A percentile compares a stretch with the other conserved stretches of the same genome.
Evolutionary conservation across 2,888 invertebrate genomes (phyloP).

Genomic region (Diplolepis rosae): DNA sequence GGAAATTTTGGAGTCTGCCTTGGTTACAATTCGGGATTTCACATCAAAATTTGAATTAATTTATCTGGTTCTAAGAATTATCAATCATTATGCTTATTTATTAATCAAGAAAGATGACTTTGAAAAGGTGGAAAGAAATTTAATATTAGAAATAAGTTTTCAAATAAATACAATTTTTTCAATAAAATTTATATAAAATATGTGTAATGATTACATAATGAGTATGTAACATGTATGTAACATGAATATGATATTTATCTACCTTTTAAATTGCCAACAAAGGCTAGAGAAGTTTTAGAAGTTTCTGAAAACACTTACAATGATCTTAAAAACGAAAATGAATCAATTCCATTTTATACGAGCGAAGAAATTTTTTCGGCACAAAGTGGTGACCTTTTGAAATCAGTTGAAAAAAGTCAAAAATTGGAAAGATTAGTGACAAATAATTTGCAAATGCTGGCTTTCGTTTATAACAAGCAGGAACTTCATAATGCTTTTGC

Average conservation of each 20-base stretch:
- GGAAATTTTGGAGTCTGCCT: constrained; percentile 38
- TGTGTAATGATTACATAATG: neutral
- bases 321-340: constrained; percentile 68
- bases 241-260: neutral
- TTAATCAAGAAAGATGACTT: constrained; percentile 76
- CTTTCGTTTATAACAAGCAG: constrained; percentile 77
- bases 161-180: too few species aligned
- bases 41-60: constrained; percentile 43
- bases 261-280: constrained; percentile 33
- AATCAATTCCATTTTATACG: constrained; percentile 71
- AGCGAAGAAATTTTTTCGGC: constrained; percentile 77
- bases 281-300: constrained; percentile 75
- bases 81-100: constrained; percentile 78
- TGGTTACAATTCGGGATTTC: constrained; percentile 39
- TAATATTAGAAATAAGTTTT: neutral
- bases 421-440: constrained; percentile 78
- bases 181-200: neutral
- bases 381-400: neutral
- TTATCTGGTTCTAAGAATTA: constrained; percentile 77
- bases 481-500: constrained; percentile 76
- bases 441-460: constrained; percentile 79
- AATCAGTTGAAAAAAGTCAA: constrained; percentile 72
- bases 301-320: constrained; percentile 75
- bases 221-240: neutral
- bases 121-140: constrained; percentile 43